Base-by-base conservation (phyloP, 1,140 invertebrate genomes). In the Aricia agestis region DNA sequence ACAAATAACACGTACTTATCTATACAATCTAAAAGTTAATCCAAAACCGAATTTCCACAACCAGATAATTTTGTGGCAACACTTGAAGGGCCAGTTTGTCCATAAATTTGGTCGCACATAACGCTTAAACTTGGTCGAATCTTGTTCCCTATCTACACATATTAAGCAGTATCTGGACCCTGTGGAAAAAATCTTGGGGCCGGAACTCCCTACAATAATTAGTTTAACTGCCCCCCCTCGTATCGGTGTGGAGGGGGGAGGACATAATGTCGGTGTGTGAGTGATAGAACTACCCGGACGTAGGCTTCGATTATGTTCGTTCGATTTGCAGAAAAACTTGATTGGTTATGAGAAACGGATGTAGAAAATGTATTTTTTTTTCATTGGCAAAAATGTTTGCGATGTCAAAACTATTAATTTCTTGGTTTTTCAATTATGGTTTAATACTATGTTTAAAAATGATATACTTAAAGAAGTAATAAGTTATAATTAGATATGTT, bases 171-270 rank as follows among this genome's bases (percentile, higher is more conserved):
- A 67, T 67, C 66, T 67, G 42, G 66, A 67, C 66, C 31, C 41
- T 52, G 63, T 72, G 68, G 70, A 76, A 76, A 76, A 76, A 76
- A 76, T 72, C 71, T 63, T 68, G 57, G 68, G 68, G 67, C 68
- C 63, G 75, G 69, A 70, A 76, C 73, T 69, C 74, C 74, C 76
- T 75, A 74, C 79, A 82, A 84, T 86, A 86, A 86, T 86, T 86
- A 86, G 84, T 86, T 86, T 84, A 86, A 86, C 82, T 79, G 82
- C 83, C 77, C 82, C 80, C 59, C 67, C 65, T 67, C 52, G 25
- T 25, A 0, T 74, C 31, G 68, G 57, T 25, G 25, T 25, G 57
- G 42, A 25, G 52, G 66, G 41, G 42, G 52, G 63, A 11, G 66
- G 67, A 65, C 0, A 25, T 68, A 68, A 72, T 65, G 65, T 70